These are phyloP conservation scores for Erpetoichthys calabaricus DNA, from an alignment of 2,797 vertebrate genomes.

Conservation along the genomic window DNA sequence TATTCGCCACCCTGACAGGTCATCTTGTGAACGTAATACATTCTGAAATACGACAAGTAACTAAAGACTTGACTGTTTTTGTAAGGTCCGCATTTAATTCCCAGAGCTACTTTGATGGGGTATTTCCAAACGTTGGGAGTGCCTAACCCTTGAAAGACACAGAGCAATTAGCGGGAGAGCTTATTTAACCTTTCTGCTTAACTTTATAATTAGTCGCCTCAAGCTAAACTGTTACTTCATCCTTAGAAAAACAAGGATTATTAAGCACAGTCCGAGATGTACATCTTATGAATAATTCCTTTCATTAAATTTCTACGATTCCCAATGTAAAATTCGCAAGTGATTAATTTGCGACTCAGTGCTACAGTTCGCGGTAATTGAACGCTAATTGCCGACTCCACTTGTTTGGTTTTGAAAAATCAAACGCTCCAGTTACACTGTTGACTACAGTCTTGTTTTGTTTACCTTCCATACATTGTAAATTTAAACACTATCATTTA, in stretches of 20 bases:
- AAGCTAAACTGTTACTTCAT: constrained; percentile 54
- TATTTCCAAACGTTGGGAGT: constrained; percentile 28
- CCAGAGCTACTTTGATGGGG: constrained; percentile 20
- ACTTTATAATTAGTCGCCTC: constrained; percentile 54
- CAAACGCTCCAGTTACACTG: no score
- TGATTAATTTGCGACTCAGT: constrained; percentile 62
- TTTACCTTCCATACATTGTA: no score
- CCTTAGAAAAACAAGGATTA: constrained; percentile 67
- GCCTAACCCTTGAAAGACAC: constrained; percentile 37
- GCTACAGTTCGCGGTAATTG: constrained; percentile 57
- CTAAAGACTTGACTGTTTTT: constrained; percentile 11
- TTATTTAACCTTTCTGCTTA: constrained; percentile 51
- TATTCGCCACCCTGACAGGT: no score
- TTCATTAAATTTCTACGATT: constrained; percentile 63
- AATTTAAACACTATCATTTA: no score
- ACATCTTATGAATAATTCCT: constrained; percentile 65
- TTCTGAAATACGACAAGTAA: background rate
- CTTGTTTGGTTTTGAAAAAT: no score
- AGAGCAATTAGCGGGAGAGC: constrained; percentile 46
- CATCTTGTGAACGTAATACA: no score
- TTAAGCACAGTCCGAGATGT: constrained; percentile 53
- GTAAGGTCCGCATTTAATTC: constrained; percentile 8
- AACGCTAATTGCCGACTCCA: constrained; percentile 53
- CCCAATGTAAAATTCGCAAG: constrained; percentile 50
- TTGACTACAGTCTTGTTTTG: no score